Evolutionary conservation across 2,888 invertebrate species (phyloP), one percentile per base, ranked within the genome.

Genomic region (Pyrocoelia pectoralis): DNA sequence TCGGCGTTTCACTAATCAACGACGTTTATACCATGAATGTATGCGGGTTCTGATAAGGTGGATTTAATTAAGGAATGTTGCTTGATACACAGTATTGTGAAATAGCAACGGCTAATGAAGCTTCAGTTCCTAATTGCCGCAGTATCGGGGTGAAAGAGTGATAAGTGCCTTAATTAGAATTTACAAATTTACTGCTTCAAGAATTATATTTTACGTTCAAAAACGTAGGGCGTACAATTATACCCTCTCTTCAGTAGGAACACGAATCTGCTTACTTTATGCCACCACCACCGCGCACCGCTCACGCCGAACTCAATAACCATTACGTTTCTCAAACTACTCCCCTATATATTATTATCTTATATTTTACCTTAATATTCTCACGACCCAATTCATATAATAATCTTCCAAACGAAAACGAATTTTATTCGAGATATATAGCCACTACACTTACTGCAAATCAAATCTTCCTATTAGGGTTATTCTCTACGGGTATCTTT

Each of bases 161-260:
- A 66, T 66, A 66, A 66, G 66, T 66, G 66, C 55, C 58, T 66
- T 66, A 66, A 66, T 66, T 66, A 66, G 58, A 57, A 66, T 66
- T 66, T 66, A 66, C 66, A 66, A 66, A 66, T 66, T 66, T 57
- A 66, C 66, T 58, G 56, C 56, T 61, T 55, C 58, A 62, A 61
- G 53, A 65, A 59, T 65, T 59, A 61, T 57, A 56, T 61, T 60
- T 60, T 50, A 60, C 54, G 54, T 60, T 60, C 54, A 60, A 60
- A 60, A 60, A 54, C 60, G 48, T 50, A n/a, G 54, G 53, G 60
- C 48, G 40, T 13, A 15, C 60, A 54, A 60, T 60, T 60, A 58
- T 58, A 12, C 46, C 46, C 43, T 19, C 56, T 51, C 61, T 61
- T 61, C 61, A 61, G 55, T 61, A 55, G 50, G 41, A 61, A 43